Base-by-base conservation (phyloP, 2,113 vertebrate species). In the Neogale vison region DNA sequence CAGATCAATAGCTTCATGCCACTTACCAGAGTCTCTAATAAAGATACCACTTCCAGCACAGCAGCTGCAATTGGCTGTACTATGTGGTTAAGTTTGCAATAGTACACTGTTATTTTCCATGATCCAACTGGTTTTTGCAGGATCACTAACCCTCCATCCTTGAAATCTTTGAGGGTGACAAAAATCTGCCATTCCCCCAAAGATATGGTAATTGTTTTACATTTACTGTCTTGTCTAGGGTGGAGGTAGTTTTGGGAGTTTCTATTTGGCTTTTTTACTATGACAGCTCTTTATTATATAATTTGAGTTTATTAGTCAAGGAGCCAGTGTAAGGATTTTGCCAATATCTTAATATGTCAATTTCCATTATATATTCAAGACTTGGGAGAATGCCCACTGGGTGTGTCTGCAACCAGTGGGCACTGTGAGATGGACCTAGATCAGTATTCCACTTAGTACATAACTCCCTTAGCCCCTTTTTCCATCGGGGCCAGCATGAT, bases 1-100 rank as follows among this genome's bases (percentile, higher is more conserved):
- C 45, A 86, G 79, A 96, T 97, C 97, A 95, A 92, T 96, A 96
- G 82, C 79, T 74, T 90, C 50, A 83, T 63, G 93, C 89, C 55
- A 86, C 21, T 89, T 93, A 47, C 97, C 52, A 63, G 77, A 47
- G 89, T 59, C 47, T 82, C 93, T 96, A 86, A 96, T 95, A 89
- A 95, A 97, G 93, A 97, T 61, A 71, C 39, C 39, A 69, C n/a
- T 76, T 93, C 36, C 31, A 89, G 31, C 21, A 69, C 8, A 45
- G 77, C 89, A 89, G 61, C 74, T 97, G 89, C 65, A 69, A n/a
- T 87, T 74, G 87, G 86, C 21, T 88, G 15, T 52, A 61, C 72
- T 42, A 10, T 71, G 88, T 88, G 31, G 45, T 93, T 93, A 96
- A 93, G 95, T 82, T 55, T 83, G 24, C 31, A 15, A 45, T 23